Evolutionary conservation across 1,140 invertebrate genomes (phyloP), one percentile per base, ranked within the genome.

Genomic region (Zaprionus ghesquierei): DNA sequence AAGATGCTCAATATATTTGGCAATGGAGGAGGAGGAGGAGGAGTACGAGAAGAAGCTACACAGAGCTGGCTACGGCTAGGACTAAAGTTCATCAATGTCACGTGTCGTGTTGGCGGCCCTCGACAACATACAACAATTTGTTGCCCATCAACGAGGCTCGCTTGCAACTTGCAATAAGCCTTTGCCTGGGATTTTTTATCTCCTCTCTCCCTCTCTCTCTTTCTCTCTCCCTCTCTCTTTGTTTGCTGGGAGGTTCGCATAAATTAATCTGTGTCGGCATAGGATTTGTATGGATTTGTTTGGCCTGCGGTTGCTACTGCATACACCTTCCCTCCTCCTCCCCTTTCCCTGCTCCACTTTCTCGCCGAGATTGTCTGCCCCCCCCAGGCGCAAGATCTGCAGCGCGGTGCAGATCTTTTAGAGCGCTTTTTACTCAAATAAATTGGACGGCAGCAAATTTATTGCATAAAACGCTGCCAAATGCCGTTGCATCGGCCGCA

Each of bases 21-120:
- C 69, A 33, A 53, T 20, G n/a, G n/a, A 35, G n/a, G 27, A 41
- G 12, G 10, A 22, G 56, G 31, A 38, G 18, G 10, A 35, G 60
- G 35, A 15, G 50, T 3, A 13, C 0, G 31, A 38, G 15, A 29
- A 31, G n/a, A n/a, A 50, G 15, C n/a, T 6, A 44, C 6, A 5
- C 2, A 44, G 38, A 18, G 38, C 38, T 35, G 33, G 12, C 3
- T 22, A 10, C 9, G 8, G 15, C 18, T 46, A 10, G 10, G 8
- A 77, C 63, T 59, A 75, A 89, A 89, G 84, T 89, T 89, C 84
- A 89, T 89, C 84, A 89, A 84, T 80, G 84, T 89, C 84, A 84
- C 74, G 77, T 79, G 72, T 58, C 29, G 59, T 25, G 35, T 41
- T 29, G 38, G 69, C 56, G 69, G 49, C 49, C 60, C 69, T 51